phyloP scores from a whole-genome alignment of 2,797 vertebrate species.

The Bradypodion ventrale region DNA sequence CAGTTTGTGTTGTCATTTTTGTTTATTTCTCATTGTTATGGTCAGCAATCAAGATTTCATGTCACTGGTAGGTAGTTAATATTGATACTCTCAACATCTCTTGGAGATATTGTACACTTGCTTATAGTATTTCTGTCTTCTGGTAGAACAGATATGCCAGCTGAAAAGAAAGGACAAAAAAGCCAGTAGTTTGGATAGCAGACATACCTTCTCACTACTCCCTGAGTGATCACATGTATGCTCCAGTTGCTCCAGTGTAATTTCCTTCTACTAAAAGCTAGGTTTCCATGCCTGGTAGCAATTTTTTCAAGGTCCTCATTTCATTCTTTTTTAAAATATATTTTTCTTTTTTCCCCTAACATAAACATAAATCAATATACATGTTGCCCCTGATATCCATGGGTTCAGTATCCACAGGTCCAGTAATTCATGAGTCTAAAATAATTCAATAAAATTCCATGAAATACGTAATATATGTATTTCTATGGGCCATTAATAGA shows the following conservation, averaged over 20 bases:
- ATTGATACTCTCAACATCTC: slow-evolving; percentile 57
- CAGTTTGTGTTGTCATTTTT: slow-evolving; percentile 45
- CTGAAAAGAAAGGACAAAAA: slow-evolving; percentile 21
- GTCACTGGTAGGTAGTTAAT: slow-evolving; percentile 36
- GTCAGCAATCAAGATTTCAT: slow-evolving; percentile 46
- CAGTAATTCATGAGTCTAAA: no score
- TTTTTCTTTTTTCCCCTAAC: no score
- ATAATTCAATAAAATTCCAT: no score
- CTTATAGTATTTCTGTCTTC: slow-evolving; percentile 26
- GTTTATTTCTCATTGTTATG: slow-evolving; percentile 58
- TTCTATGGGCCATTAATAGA: no score
- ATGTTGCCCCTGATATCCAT: no score
- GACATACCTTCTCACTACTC: background rate
- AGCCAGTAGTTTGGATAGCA: background rate
- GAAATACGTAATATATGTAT: no score
- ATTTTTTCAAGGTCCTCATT: no score
- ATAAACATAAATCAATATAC: no score
- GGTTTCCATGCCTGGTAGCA: no score
- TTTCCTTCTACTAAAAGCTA: background rate
- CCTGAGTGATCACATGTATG: background rate
- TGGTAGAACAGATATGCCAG: slow-evolving; percentile 16
- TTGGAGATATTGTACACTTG: slow-evolving; percentile 34
- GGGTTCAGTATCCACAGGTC: no score
- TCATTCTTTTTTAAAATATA: no score
- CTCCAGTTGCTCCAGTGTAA: background rate